Base-by-base conservation (phyloP, 2,888 invertebrate species). In the Frankliniella fusca region DNA sequence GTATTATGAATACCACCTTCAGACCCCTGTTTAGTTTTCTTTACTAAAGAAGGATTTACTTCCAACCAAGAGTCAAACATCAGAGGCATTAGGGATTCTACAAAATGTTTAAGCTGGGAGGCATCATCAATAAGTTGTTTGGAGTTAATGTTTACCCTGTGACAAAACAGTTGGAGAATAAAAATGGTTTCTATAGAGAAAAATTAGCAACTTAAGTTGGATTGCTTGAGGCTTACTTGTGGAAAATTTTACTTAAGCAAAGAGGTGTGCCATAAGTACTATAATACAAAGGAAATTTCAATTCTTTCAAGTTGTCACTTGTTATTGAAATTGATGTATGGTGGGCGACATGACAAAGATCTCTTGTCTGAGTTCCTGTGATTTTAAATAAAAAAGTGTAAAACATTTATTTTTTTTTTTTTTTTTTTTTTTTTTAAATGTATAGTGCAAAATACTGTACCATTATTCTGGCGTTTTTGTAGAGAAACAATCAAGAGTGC, bases 11-110 rank as follows among this genome's bases (percentile, higher is more conserved):
- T 5, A 70, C n/a, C 27, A 76, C 70, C 70, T 76, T 76, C 70
- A 27, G 11, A 12, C 27, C 27, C 9, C 11, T 27, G n/a, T 9
- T 76, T 76, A 8, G 70, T 27, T 27, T 76, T 76, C 12, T 76
- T n/a, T 11, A 27, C 12, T 10, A 27, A 76, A 11, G 12, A 12
- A 0, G 94, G 93, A 81, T 92, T 90, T 20, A 93, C 93, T 90
- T 97, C 97, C 48, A 95, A 87, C 95, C 96, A 97, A 81, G 94
- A 94, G 87, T 96, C 95, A 87, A 94, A 91, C 82, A 97, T 89
- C 48, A 97, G 88, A 0, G 96, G 95, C 88, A 96, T 90, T 80
- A 96, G 88, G 61, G 92, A 91, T 83, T 91, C 89, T 50, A 93
- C 89, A 87, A 94, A 94, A 81, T 90, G 90, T 82, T 90, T 89